A percentile compares a stretch with the other conserved stretches of the same genome.
These are phyloP conservation scores for Takifugu bimaculatus DNA, from an alignment of 2,113 vertebrate species.

Conservation along the genomic window DNA sequence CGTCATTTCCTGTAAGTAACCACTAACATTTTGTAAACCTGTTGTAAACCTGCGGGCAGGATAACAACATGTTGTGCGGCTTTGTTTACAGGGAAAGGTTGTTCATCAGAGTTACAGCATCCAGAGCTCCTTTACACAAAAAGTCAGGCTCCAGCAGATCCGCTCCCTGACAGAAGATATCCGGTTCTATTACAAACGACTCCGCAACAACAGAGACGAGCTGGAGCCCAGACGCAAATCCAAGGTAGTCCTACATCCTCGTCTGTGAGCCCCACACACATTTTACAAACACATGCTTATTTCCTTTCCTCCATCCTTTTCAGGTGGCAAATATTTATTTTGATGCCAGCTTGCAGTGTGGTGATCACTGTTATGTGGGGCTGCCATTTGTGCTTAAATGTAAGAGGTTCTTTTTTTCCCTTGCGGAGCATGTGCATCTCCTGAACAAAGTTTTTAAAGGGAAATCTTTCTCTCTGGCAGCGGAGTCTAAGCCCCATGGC, in stretches of 20 bases:
- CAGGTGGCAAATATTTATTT: constrained; percentile 99
- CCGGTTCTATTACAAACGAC: constrained; percentile 90
- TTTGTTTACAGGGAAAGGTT: constrained; percentile 82
- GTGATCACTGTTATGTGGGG: constrained; percentile 92
- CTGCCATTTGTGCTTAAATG: constrained; percentile 93
- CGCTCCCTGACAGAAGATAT: constrained; percentile 88
- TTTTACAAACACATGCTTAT: constrained; percentile 12
- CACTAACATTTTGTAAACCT: too few relatives aligned
- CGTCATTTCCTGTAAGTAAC: constrained; percentile 88
- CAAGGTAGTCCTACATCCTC: constrained; percentile 77
- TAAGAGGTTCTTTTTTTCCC: constrained; percentile 67
- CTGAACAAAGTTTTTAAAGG: neutral
- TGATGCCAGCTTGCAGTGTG: constrained; percentile 91
- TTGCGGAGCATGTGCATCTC: neutral
- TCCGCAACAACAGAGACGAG: constrained; percentile 91
- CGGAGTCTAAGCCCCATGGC: constrained; percentile 83
- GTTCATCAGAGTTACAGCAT: constrained; percentile 94
- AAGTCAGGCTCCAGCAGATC: constrained; percentile 91
- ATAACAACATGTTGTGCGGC: neutral
- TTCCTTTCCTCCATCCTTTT: constrained; percentile 47
- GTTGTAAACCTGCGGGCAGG: neutral
- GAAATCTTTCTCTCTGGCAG: constrained; percentile 50
- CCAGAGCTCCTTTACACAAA: constrained; percentile 95
- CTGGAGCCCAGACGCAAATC: constrained; percentile 92
- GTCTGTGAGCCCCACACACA: neutral